Percentiles rank a stretch among this genome's conserved stretches.
Conservation (phyloP, 2,797 vertebrate genomes). For the Aplochiton taeniatus region DNA sequence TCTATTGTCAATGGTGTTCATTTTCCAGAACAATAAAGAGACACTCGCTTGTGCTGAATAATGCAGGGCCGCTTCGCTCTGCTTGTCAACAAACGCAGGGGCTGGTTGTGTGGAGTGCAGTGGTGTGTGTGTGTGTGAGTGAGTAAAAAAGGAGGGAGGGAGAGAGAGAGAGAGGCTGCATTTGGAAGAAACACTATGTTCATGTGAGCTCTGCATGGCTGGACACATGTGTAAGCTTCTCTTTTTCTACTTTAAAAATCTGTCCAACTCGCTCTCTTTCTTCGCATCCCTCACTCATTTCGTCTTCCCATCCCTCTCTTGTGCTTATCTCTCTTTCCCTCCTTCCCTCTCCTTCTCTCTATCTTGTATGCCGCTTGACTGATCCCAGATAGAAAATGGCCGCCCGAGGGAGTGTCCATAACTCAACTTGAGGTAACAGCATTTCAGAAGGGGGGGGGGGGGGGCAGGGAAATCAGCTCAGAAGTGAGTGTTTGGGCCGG, state of each 20-base stretch:
- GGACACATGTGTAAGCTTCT: slow-evolving; percentile 51
- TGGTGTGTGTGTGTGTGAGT: too few relatives aligned
- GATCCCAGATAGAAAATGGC: slow-evolving; percentile 22
- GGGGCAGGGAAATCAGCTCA: slow-evolving; percentile 11
- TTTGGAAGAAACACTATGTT: slow-evolving; percentile 37
- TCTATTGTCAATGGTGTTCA: slow-evolving; percentile 50
- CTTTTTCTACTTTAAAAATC: slow-evolving; percentile 20
- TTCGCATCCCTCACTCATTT: too few relatives aligned
- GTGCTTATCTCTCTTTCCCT: background rate
- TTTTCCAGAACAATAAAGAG: slow-evolving; percentile 51
- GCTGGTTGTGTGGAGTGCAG: slow-evolving; percentile 37
- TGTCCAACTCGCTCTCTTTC: slow-evolving; percentile 12
- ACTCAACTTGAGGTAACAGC: slow-evolving; percentile 13
- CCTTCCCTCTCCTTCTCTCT: background rate
- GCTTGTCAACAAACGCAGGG: slow-evolving; percentile 40
- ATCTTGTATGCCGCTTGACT: background rate
- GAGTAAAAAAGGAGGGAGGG: too few relatives aligned
- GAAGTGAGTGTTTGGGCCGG: slow-evolving; percentile 18
- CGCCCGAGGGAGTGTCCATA: slow-evolving; percentile 16
- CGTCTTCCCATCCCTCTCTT: background rate
- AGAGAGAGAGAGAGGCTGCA: too few relatives aligned
- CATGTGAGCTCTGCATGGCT: slow-evolving; percentile 41
- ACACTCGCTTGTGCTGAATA: slow-evolving; percentile 37
- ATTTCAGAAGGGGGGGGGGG: slow-evolving; percentile 3
- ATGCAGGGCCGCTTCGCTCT: slow-evolving; percentile 37